A percentile compares a stretch with the other conserved stretches of the same genome.
Evolutionary conservation across 2,113 vertebrate species (phyloP).

Genomic region (Peromyscus polionotus): DNA sequence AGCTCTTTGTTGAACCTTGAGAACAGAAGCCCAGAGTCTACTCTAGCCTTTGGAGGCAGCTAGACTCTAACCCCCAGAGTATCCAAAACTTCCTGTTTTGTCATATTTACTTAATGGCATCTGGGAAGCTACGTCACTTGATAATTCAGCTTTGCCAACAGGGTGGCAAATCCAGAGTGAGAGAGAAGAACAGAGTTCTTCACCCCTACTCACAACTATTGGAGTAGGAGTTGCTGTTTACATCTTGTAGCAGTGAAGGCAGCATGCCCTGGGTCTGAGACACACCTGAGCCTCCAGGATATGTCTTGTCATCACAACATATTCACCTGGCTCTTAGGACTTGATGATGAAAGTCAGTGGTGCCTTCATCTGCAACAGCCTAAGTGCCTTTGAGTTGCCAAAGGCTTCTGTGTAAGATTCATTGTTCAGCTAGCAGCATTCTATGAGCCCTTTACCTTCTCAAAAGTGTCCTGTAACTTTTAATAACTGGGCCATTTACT

Average conservation of each 20-base stretch:
- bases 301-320: not conserved
- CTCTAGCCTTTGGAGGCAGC: not conserved
- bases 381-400: not conserved
- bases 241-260: not conserved
- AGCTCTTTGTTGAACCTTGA: not conserved
- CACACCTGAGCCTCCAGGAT: not conserved
- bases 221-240: not conserved
- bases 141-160: accelerated
- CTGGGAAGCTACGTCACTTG: not conserved
- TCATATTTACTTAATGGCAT: not conserved
- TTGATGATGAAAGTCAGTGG: not conserved
- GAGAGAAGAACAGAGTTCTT: not conserved
- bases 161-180: not conserved
- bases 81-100: not conserved
- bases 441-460: not conserved
- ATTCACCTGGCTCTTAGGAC: not conserved
- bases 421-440: not conserved
- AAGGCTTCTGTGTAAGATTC: accelerated
- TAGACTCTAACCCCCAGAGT: not conserved
- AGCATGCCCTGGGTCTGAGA: not conserved
- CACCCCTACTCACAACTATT: not conserved
- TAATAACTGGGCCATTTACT: not conserved
- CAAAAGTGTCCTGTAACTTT: not conserved
- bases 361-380: not conserved
- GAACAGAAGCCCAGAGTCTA: not conserved